These are phyloP conservation scores for Campylorhamphus procurvoides DNA, from an alignment of 2,113 vertebrate genomes.

Conservation along the genomic window DNA sequence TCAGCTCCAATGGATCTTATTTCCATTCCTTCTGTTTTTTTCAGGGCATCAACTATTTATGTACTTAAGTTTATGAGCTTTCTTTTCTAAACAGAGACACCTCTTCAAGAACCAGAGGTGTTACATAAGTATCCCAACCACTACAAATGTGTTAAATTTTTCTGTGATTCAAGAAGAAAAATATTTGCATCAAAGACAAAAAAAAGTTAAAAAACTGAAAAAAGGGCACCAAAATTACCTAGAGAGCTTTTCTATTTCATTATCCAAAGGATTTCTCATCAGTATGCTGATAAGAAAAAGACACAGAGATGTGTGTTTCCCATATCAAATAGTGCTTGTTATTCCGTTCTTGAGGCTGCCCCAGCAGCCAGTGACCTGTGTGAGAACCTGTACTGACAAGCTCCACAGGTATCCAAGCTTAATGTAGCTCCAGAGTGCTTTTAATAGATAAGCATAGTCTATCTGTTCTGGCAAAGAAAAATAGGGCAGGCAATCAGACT, in stretches of 20 bases:
- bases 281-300: background rate
- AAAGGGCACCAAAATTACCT: background rate
- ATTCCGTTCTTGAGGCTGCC: slow-evolving; percentile 56
- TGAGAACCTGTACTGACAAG: slow-evolving; percentile 67
- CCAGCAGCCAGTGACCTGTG: slow-evolving; percentile 65
- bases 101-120: background rate
- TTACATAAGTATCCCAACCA: background rate
- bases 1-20: background rate
- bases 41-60: background rate
- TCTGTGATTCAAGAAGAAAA: background rate
- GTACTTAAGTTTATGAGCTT: background rate
- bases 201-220: background rate
- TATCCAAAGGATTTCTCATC: background rate
- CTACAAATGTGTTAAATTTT: background rate
- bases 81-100: background rate
- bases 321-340: slow-evolving; percentile 49
- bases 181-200: background rate
- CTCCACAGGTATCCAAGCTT: slow-evolving; percentile 75
- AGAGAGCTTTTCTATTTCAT: background rate
- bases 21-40: background rate
- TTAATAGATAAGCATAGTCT: slow-evolving; percentile 74
- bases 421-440: slow-evolving; percentile 67
- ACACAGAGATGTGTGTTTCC: background rate
- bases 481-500: slow-evolving; percentile 71
- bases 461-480: slow-evolving; percentile 71